Evolutionary conservation across 92 coral and sea anemone genomes (phyloP).

Genomic region (Metridium senile): DNA sequence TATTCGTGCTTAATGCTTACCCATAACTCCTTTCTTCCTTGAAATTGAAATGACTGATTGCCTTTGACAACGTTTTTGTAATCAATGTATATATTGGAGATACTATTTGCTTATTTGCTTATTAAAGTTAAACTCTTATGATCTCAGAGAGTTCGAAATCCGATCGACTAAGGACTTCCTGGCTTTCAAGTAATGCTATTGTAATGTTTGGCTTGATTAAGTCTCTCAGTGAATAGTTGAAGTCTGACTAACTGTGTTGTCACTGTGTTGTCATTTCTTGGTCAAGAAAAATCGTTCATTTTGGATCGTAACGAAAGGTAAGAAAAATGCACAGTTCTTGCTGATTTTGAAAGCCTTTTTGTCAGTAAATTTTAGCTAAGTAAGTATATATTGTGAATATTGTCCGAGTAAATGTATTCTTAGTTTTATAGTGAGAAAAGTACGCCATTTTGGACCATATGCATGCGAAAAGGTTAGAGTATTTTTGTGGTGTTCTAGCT

Average conservation of each 20-base stretch:
- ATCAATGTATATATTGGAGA: neutral
- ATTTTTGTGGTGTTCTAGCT: too few relatives aligned
- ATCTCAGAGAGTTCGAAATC: conserved; percentile 6
- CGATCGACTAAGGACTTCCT: conserved; percentile 1
- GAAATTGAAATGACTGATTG: neutral
- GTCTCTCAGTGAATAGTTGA: neutral
- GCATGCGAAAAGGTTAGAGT: too few relatives aligned
- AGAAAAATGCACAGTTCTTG: neutral
- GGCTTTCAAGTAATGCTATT: neutral
- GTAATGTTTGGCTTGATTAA: neutral
- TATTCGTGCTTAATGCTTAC: neutral
- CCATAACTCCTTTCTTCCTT: neutral
- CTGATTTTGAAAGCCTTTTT: neutral
- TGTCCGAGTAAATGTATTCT: too few relatives aligned
- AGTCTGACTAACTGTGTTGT: neutral
- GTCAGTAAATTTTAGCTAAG: too few relatives aligned
- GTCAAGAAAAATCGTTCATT: neutral
- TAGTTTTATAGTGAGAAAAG: too few relatives aligned
- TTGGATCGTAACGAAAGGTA: neutral
- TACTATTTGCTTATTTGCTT: neutral
- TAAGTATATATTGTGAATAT: too few relatives aligned
- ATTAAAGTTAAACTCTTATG: conserved; percentile 1
- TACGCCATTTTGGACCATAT: too few relatives aligned
- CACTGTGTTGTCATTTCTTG: too few relatives aligned
- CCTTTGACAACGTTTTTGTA: neutral